Conservation (phyloP, 2,888 invertebrate genomes). For the Chrysotoxum bicinctum region DNA sequence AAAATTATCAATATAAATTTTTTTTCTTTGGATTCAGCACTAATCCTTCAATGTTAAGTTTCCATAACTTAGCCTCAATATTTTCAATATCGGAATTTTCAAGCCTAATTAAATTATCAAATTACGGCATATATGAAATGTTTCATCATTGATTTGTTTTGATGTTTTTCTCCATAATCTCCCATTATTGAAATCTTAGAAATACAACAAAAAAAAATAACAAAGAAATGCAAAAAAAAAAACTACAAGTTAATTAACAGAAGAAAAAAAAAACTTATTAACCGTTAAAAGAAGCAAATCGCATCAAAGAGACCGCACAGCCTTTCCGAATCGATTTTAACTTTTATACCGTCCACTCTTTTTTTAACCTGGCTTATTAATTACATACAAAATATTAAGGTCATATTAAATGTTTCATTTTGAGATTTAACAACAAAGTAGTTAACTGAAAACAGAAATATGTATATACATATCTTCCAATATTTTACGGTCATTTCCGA, state of each 20-base stretch:
- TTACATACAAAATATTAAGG: neutral
- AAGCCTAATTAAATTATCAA: neutral
- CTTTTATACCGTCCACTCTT: neutral
- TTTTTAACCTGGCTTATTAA: neutral
- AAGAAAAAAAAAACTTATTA: neutral
- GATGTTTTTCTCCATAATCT: neutral
- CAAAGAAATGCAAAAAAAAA: constrained; percentile 1
- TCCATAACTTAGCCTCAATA: too few relatives aligned
- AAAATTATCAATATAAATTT: too few relatives aligned
- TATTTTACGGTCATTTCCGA: constrained; percentile 1
- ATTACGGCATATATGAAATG: neutral
- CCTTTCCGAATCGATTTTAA: neutral
- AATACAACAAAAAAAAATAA: neutral
- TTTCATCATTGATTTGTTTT: neutral
- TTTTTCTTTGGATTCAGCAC: too few relatives aligned
- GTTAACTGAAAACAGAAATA: neutral
- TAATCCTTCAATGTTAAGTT: too few relatives aligned
- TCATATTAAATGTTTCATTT: neutral
- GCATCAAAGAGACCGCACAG: constrained; percentile 6
- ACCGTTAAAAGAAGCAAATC: neutral
- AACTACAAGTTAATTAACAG: neutral
- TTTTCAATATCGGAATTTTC: neutral
- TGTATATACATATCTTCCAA: too few relatives aligned
- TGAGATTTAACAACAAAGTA: neutral
- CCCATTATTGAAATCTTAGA: neutral